Evolutionary conservation across 30 jellyfish, hydroid and myxozoan genomes (phyloP).

Genomic region (Aurelia aurita): DNA sequence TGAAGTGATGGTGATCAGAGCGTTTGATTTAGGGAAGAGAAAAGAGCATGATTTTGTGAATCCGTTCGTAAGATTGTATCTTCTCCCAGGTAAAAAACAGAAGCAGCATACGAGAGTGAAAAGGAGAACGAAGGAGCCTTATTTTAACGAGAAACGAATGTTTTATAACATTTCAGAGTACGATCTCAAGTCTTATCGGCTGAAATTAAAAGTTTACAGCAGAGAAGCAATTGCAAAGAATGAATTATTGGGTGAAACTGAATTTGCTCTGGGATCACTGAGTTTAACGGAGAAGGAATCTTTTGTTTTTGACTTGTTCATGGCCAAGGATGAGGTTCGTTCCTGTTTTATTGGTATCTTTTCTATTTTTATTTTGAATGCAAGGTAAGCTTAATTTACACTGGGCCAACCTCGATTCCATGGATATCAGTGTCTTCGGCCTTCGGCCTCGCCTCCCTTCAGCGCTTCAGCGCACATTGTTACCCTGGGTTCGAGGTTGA

Average conservation of each 20-base stretch:
- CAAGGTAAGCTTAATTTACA: no score
- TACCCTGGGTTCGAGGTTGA: no score
- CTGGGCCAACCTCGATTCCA: no score
- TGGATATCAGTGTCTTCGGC: no score
- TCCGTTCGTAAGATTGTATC: slow-evolving; percentile 85
- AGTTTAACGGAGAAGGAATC: slow-evolving; percentile 61
- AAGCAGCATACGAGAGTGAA: slow-evolving; percentile 88
- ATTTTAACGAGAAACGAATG: slow-evolving; percentile 69
- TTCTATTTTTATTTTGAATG: no score
- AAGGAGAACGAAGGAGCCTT: slow-evolving; percentile 85
- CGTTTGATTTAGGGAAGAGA: slow-evolving; percentile 68
- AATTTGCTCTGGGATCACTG: slow-evolving; percentile 77
- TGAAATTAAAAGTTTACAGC: slow-evolving; percentile 82
- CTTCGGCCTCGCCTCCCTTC: no score
- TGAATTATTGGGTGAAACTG: slow-evolving; percentile 94
- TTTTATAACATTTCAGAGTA: slow-evolving; percentile 61
- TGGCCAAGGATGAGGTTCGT: slow-evolving; percentile 68
- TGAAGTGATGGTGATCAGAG: slow-evolving; percentile 69
- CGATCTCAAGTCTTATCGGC: slow-evolving; percentile 62
- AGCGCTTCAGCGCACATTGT: no score
- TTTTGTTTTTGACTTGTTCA: slow-evolving; percentile 76
- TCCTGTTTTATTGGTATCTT: background rate
- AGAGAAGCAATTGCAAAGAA: slow-evolving; percentile 62
- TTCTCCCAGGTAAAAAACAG: slow-evolving; percentile 93
- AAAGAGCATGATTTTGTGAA: slow-evolving; percentile 55